These are phyloP conservation scores for Scotopteryx bipunctaria DNA, from an alignment of 2,888 invertebrate species.

Conservation along the genomic window DNA sequence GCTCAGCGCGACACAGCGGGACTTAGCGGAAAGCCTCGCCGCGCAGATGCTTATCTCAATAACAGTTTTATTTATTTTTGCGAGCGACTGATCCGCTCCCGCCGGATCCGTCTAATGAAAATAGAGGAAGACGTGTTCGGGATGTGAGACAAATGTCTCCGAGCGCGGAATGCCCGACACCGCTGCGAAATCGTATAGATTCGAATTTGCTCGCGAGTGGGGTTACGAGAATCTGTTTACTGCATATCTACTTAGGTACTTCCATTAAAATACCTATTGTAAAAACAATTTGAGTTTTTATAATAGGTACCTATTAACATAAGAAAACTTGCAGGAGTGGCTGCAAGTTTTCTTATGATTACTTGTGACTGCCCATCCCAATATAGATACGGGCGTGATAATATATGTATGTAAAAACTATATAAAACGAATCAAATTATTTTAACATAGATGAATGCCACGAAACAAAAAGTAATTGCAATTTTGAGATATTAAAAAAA, in stretches of 20 bases:
- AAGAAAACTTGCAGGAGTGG: no score
- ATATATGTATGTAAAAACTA: no score
- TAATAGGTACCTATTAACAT: no score
- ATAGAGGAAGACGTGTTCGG: conserved; percentile 64
- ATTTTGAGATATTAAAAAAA: background rate
- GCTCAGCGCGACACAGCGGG: conserved; percentile 80
- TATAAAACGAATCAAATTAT: no score
- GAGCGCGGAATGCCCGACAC: conserved; percentile 28
- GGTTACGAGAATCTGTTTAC: conserved; percentile 8
- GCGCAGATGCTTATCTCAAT: conserved; percentile 81
- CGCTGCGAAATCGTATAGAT: conserved; percentile 39
- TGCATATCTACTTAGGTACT: no score
- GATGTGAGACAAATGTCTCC: conserved; percentile 48
- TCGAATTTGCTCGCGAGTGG: conserved; percentile 20
- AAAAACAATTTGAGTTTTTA: no score
- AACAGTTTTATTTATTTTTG: conserved; percentile 84
- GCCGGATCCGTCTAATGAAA: conserved; percentile 76
- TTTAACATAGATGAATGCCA: no score
- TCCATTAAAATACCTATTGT: no score
- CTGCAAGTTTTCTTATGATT: no score
- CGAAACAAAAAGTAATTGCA: conserved; percentile 3
- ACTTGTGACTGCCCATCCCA: no score
- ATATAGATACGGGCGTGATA: no score
- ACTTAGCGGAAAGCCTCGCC: conserved; percentile 78
- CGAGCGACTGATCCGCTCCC: conserved; percentile 77